A percentile compares a stretch with the other conserved stretches of the same genome.
Conservation (phyloP, 2,888 invertebrate species). For the Furcula furcula region DNA sequence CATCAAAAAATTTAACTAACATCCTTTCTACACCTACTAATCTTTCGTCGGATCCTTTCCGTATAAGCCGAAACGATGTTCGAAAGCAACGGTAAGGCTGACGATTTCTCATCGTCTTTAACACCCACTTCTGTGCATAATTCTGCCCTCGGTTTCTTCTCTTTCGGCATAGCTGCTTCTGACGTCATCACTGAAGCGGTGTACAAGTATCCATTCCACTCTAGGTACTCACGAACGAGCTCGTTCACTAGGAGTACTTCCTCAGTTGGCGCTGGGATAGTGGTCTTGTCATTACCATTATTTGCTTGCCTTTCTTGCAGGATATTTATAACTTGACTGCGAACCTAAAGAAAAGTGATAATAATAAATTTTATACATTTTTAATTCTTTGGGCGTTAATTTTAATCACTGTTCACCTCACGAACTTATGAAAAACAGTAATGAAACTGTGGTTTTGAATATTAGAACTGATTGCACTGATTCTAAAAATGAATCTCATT, state of each 20-base stretch:
- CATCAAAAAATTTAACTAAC: conserved; percentile 7
- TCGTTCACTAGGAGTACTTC: conserved; percentile 83
- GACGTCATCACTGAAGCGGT: conserved; percentile 80
- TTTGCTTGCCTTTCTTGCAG: conserved; percentile 51
- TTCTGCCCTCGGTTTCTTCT: conserved; percentile 46
- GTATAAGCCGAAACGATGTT: conserved; percentile 80
- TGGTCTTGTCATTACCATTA: conserved; percentile 27
- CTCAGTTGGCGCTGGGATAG: conserved; percentile 46
- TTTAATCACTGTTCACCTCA: no score
- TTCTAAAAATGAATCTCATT: no score
- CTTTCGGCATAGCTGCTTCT: conserved; percentile 60
- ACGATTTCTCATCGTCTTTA: conserved; percentile 75
- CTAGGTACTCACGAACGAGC: conserved; percentile 84
- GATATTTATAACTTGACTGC: conserved; percentile 62
- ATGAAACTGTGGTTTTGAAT: no score
- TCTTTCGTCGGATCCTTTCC: conserved; percentile 68
- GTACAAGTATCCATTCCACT: conserved; percentile 87
- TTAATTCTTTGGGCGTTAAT: no score
- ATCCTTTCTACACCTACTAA: conserved; percentile 54
- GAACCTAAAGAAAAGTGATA: conserved; percentile 50
- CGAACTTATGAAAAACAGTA: no score
- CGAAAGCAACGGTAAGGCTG: conserved; percentile 73
- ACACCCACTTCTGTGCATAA: conserved; percentile 73
- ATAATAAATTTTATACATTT: no score
- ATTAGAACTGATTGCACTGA: no score